These are phyloP conservation scores for Tangara arthus DNA, from an alignment of 2,797 vertebrate genomes.

Conservation along the genomic window DNA sequence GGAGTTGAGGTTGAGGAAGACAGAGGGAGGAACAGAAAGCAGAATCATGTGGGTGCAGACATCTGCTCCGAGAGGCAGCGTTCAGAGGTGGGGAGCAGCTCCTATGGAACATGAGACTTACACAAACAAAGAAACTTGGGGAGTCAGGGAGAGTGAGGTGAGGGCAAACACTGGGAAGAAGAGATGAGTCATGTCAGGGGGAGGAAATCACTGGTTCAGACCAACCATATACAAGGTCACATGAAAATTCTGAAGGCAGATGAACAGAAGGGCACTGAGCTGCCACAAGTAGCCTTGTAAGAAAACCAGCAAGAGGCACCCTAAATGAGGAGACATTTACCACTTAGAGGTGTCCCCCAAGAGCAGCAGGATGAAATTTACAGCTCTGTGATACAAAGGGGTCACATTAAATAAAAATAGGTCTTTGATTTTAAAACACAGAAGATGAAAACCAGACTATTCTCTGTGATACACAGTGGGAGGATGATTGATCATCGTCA, in stretches of 20 bases:
- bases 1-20: background rate
- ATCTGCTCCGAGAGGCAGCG: background rate
- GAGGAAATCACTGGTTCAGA: background rate
- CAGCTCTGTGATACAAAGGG: background rate
- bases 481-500: background rate
- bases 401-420: background rate
- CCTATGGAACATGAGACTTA: background rate
- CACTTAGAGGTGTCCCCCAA: background rate
- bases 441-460: background rate
- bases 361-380: background rate
- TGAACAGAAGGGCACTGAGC: background rate
- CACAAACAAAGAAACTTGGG: background rate
- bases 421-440: background rate
- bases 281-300: accelerated
- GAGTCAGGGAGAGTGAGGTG: background rate
- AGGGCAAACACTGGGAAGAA: background rate
- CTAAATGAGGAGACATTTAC: background rate
- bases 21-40: background rate
- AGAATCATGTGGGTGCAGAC: accelerated
- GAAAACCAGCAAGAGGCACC: background rate
- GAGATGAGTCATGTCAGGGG: background rate
- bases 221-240: accelerated
- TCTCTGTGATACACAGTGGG: background rate
- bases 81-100: background rate
- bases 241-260: background rate